Conservation (phyloP, 2,113 vertebrate species). For the Sclerurus mexicanus region DNA sequence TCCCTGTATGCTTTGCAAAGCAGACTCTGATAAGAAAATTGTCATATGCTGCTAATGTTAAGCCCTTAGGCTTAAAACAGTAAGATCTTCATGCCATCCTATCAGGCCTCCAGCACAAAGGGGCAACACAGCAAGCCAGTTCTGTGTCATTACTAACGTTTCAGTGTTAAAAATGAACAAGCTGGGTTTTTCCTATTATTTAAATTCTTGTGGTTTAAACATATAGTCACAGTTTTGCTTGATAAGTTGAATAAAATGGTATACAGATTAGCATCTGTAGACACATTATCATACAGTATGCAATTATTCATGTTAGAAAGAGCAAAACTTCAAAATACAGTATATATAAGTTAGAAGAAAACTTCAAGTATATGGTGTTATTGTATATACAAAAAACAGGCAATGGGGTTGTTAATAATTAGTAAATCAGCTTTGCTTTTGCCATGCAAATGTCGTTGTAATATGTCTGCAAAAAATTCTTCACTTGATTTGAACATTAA, state of each 20-base stretch:
- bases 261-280: background rate
- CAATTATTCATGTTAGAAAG: background rate
- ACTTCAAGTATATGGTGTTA: background rate
- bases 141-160: constrained; percentile 43
- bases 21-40: constrained; percentile 29
- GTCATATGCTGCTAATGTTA: constrained; percentile 53
- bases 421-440: background rate
- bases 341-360: background rate
- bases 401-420: background rate
- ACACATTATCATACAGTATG: background rate
- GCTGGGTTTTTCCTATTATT: background rate
- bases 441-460: background rate
- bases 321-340: background rate
- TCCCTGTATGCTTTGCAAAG: constrained; percentile 15
- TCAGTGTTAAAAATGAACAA: background rate
- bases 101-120: constrained; percentile 27
- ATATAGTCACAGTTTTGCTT: background rate
- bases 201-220: constrained; percentile 25
- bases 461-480: background rate
- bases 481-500: background rate
- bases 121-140: background rate
- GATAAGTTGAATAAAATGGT: background rate
- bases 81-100: constrained; percentile 35
- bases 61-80: constrained; percentile 53
- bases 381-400: background rate